Base-by-base conservation (phyloP, 2,113 vertebrate species). In the Callochromis pleurospilus region DNA sequence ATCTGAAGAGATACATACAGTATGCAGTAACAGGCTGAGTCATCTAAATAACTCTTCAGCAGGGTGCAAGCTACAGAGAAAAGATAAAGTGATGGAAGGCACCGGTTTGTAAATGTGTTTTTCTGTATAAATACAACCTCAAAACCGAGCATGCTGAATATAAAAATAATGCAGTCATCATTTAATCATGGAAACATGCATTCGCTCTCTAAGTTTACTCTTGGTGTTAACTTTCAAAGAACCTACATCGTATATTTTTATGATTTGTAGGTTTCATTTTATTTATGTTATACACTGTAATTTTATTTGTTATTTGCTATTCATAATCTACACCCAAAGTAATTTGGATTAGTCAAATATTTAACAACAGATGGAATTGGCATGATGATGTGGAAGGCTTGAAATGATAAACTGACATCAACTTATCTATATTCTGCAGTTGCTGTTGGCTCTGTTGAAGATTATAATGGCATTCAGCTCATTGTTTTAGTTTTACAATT, bases 1-100 rank as follows among this genome's bases (percentile, higher is more conserved):
- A 73, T 73, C 12, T 73, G 68, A 45, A 26, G 40, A 45, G 68
- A 26, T 73, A 45, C n/a, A 42, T 42, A 40, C n/a, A 70, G 65
- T 70, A 70, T 24, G 65, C 68, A 45, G 40, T 45, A 26, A 73
- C 45, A 73, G 68, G 13, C 38, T 73, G 21, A 73, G 14, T 75
- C 42, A 75, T 7, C 70, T 47, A 75, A 47, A 75, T 75, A 11
- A 75, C 70, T 75, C 42, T 47, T 75, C 14, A 75, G 70, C 70
- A 47, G 70, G 70, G 42, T 75, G 70, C 70, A 75, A 75, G 40
- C 70, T 75, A 47, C 5, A 47, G 24, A 75, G 70, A 75, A 75
- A 75, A 47, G 14, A 31, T 49, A 47, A 77, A 51, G 73, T 8
- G 73, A 77, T 77, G 6, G 73, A 77, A 51, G 6, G 26, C 10